These are phyloP conservation scores for Sardinella longiceps DNA, from an alignment of 2,797 vertebrate genomes.

Conservation along the genomic window DNA sequence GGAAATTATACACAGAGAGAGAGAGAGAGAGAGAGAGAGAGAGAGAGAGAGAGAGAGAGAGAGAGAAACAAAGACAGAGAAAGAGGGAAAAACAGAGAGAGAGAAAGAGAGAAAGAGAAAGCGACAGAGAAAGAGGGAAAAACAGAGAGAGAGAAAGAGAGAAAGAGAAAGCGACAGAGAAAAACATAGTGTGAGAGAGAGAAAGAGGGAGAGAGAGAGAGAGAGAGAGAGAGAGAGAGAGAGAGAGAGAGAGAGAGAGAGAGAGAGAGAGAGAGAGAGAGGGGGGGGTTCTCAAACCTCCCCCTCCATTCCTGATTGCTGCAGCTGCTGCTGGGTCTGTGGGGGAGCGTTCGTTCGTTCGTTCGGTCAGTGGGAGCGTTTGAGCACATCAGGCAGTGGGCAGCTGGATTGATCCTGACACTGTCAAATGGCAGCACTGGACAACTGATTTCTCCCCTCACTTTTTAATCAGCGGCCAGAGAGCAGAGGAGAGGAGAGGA, in stretches of 20 bases:
- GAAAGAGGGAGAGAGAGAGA: neutral
- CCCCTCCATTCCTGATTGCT: conserved; percentile 24
- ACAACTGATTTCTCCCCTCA: conserved; percentile 29
- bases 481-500: neutral
- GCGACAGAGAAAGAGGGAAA: neutral
- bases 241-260: neutral
- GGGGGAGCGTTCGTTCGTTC: conserved; percentile 35
- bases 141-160: too few species aligned
- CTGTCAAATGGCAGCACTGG: conserved; percentile 37
- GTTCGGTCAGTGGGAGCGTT: too few species aligned
- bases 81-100: too few species aligned
- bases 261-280: neutral
- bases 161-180: neutral
- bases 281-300: neutral
- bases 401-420: conserved; percentile 38
- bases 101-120: neutral
- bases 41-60: neutral
- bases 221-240: neutral
- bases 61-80: neutral
- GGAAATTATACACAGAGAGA: neutral
- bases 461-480: conserved; percentile 28
- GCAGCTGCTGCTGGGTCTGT: conserved; percentile 37
- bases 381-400: conserved; percentile 34
- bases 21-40: neutral
- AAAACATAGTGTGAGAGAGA: neutral